Percentiles rank a stretch among this genome's conserved stretches.
Evolutionary conservation across 30 jellyfish, hydroid and myxozoan species (phyloP).

Genomic region (Aurelia aurita complex sp. Pacific): DNA sequence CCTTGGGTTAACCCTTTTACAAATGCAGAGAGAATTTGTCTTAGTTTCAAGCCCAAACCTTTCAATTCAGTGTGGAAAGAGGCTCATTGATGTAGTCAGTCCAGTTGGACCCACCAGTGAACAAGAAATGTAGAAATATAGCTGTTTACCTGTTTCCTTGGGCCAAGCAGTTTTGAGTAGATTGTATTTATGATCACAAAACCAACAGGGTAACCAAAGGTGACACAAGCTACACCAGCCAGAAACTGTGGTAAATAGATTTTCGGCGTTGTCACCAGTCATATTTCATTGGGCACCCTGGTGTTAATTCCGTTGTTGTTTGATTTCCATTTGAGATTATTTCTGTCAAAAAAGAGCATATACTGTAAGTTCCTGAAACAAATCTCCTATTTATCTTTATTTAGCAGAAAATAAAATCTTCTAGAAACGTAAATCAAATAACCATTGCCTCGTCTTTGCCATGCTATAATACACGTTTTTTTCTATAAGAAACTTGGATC

Average conservation of each 20-base stretch:
- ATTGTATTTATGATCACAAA: slow-evolving; percentile 45
- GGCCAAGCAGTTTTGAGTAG: slow-evolving; percentile 77
- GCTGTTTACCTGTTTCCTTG: slow-evolving; percentile 31
- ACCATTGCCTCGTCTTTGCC: no score
- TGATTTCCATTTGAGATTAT: slow-evolving; percentile 3
- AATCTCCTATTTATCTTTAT: not conserved
- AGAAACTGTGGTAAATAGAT: slow-evolving; percentile 60
- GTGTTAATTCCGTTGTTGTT: not conserved
- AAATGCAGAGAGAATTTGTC: no score
- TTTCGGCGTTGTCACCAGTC: slow-evolving; percentile 87
- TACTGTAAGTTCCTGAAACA: not conserved
- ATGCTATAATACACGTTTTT: no score
- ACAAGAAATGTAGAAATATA: no score
- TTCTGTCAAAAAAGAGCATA: not conserved
- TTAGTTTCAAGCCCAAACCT: no score
- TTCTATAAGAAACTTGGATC: no score
- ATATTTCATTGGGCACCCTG: slow-evolving; percentile 73
- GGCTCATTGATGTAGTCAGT: no score
- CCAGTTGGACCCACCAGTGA: no score
- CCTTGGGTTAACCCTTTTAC: no score
- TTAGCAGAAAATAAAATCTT: no score
- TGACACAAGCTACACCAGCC: slow-evolving; percentile 42
- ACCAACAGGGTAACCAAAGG: slow-evolving; percentile 70
- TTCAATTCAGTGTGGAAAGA: no score
- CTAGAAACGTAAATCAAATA: no score